Percentiles rank a stretch among this genome's conserved stretches.
Conservation (phyloP, 2,888 invertebrate genomes). For the Uloborus plumipes region DNA sequence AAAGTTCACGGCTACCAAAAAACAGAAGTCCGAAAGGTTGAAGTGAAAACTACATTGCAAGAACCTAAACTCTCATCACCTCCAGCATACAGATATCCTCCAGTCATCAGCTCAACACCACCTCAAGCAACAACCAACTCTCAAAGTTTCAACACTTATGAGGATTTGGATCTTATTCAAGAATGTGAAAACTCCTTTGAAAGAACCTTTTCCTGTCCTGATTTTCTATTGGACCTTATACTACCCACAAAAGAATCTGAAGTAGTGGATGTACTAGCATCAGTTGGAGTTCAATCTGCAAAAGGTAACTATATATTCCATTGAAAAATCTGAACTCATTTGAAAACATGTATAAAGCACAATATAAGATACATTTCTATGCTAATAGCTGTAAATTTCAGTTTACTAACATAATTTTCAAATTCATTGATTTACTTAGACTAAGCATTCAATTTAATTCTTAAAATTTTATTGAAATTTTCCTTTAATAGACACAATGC, state of each 20-base stretch:
- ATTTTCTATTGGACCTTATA: constrained; percentile 42
- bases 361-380: no score
- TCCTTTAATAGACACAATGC: no score
- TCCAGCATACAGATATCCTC: constrained; percentile 45
- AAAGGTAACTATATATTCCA: constrained; percentile 43
- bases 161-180: background rate
- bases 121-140: background rate
- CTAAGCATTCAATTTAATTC: no score
- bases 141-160: background rate
- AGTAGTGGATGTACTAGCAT: constrained; percentile 47
- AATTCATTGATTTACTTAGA: no score
- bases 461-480: no score
- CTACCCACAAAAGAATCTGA: constrained; percentile 48
- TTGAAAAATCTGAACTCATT: no score
- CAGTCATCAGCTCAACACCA: constrained; percentile 2
- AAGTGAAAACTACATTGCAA: background rate
- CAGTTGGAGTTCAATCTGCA: constrained; percentile 57
- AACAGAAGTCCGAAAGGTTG: background rate
- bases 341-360: no score
- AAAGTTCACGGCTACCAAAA: constrained; percentile 30
- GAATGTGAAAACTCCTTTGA: background rate
- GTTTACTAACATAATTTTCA: no score
- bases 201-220: constrained; percentile 31
- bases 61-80: constrained; percentile 14
- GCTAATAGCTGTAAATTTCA: no score